These are phyloP conservation scores for Pharmacophagus antenor DNA, from an alignment of 2,888 invertebrate genomes.

Conservation along the genomic window DNA sequence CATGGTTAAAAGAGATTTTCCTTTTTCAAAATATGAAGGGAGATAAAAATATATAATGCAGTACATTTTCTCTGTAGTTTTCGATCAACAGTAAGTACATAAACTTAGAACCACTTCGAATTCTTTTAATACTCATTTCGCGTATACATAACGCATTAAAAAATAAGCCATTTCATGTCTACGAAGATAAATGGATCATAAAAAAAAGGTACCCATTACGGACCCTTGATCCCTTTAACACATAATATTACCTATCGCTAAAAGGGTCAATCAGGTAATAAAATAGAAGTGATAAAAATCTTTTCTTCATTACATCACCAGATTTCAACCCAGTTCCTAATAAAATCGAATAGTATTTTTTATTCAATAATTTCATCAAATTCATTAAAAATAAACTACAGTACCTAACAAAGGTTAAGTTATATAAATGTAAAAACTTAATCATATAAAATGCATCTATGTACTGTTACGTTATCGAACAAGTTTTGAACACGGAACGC, in stretches of 20 bases:
- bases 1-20: too few species aligned
- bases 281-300: slow-evolving; percentile 13
- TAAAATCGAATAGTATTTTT: neutral
- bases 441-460: neutral
- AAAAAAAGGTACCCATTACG: slow-evolving; percentile 16
- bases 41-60: too few species aligned
- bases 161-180: neutral
- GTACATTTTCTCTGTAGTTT: too few species aligned
- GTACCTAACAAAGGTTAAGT: neutral
- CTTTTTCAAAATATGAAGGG: too few species aligned
- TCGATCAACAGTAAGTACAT: too few species aligned
- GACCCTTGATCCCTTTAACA: slow-evolving; percentile 13
- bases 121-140: too few species aligned
- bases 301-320: slow-evolving; percentile 2
- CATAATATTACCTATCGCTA: slow-evolving; percentile 17
- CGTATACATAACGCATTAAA: neutral
- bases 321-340: neutral
- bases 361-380: neutral
- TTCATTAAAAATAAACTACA: too few species aligned
- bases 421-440: neutral
- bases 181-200: slow-evolving; percentile 13
- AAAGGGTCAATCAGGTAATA: slow-evolving; percentile 25
- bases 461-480: neutral
- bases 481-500: too few species aligned
- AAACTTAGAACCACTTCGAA: too few species aligned